A percentile compares a stretch with the other conserved stretches of the same genome.
Conservation (phyloP, 2,888 invertebrate genomes). For the Ferdinandea cuprea region DNA sequence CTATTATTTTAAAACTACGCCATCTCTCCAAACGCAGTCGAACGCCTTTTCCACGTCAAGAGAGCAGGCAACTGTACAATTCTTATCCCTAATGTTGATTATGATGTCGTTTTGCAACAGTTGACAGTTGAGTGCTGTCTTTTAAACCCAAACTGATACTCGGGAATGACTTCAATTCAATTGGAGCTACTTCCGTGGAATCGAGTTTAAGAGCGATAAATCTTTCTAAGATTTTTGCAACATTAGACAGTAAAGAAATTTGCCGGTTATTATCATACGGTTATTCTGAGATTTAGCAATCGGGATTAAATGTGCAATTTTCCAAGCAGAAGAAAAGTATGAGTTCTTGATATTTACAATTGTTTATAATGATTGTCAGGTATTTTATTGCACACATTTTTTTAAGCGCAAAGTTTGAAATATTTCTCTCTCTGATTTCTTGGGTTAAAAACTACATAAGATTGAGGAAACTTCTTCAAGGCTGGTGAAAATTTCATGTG, state of each 20-base stretch:
- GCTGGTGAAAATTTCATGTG: neutral
- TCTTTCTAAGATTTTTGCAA: constrained; percentile 1
- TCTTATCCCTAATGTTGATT: constrained; percentile 1
- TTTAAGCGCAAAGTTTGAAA: neutral
- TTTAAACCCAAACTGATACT: constrained; percentile 4
- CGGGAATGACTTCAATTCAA: neutral
- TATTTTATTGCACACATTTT: neutral
- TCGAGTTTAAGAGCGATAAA: neutral
- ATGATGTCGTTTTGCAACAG: constrained; percentile 1
- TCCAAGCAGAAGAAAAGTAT: neutral
- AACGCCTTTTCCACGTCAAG: constrained; percentile 24
- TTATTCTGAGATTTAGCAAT: neutral
- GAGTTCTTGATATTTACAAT: neutral
- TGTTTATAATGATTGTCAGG: neutral
- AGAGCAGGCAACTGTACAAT: constrained; percentile 3
- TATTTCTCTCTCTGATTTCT: too few species aligned
- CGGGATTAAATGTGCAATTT: neutral
- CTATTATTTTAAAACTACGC: constrained; percentile 7
- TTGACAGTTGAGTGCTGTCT: constrained; percentile 19
- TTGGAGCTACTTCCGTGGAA: neutral
- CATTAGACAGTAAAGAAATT: constrained; percentile 1
- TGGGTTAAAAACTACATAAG: neutral
- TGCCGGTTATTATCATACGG: neutral
- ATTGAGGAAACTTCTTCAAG: neutral
- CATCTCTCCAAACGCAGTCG: constrained; percentile 24